These are phyloP conservation scores for Anadara kagoshimensis DNA, from an alignment of 1,140 invertebrate genomes.

Conservation along the genomic window DNA sequence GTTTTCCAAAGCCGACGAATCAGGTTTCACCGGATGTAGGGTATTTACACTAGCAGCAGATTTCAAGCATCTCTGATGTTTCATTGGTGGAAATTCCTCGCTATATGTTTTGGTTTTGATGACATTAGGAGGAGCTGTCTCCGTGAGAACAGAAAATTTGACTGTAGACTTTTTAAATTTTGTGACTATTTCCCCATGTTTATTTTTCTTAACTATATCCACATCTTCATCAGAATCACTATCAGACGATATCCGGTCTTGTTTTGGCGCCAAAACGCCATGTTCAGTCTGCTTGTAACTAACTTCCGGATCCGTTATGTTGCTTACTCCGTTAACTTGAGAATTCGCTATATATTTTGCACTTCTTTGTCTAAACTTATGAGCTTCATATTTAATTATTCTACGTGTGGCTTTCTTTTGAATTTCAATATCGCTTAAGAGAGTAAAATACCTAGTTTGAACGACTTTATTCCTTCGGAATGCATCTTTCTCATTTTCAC, in stretches of 20 bases:
- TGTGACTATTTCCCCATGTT: slow-evolving; percentile 15
- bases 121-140: slow-evolving; percentile 16
- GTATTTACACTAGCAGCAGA: no score
- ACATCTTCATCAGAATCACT: background rate
- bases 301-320: no score
- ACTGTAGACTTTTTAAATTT: slow-evolving; percentile 25
- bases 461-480: slow-evolving; percentile 42
- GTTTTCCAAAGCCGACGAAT: no score
- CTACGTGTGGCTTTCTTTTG: slow-evolving; percentile 30
- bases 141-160: slow-evolving; percentile 27
- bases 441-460: slow-evolving; percentile 37
- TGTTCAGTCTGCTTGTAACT: no score
- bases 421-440: slow-evolving; percentile 40
- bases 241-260: background rate
- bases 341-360: background rate
- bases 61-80: no score
- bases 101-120: no score
- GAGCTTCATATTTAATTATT: slow-evolving; percentile 32
- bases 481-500: slow-evolving; percentile 46
- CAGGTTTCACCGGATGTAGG: no score
- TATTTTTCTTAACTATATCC: background rate
- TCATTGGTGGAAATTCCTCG: no score
- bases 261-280: background rate
- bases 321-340: background rate
- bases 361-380: slow-evolving; percentile 23